Evolutionary conservation across 2,113 vertebrate genomes (phyloP).

Genomic region (Epinephelus lanceolatus): DNA sequence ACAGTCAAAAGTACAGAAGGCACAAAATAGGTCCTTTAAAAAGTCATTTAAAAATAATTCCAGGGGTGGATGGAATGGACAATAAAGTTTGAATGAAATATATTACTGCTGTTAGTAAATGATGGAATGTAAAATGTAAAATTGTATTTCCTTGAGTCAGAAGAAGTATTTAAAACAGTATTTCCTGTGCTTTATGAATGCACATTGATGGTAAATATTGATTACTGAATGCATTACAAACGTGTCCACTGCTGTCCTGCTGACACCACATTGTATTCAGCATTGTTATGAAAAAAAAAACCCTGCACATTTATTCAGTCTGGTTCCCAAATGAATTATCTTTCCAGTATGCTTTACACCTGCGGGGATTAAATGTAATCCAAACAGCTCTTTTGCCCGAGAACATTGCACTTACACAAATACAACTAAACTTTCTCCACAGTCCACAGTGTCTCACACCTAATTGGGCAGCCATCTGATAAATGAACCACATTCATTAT

Average conservation of each 20-base stretch:
- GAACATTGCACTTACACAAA: slow-evolving; percentile 36
- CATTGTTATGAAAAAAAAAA: not conserved
- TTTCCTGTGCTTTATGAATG: not conserved
- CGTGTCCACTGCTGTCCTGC: not conserved
- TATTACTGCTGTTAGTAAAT: not conserved
- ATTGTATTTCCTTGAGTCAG: not conserved
- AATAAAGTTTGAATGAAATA: not conserved
- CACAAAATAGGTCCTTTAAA: not conserved
- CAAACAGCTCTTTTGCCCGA: slow-evolving; percentile 1
- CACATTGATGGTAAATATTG: not conserved
- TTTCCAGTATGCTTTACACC: not conserved
- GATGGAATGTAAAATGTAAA: not conserved
- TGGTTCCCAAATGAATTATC: slow-evolving; percentile 9
- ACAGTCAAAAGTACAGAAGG: no score
- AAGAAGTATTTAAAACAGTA: not conserved
- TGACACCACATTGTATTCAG: not conserved
- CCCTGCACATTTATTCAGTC: not conserved
- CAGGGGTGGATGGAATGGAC: not conserved
- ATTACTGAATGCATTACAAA: not conserved
- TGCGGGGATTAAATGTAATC: slow-evolving; percentile 6
- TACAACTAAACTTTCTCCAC: slow-evolving; percentile 24
- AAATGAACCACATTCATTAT: slow-evolving; percentile 72
- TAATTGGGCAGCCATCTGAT: slow-evolving; percentile 64
- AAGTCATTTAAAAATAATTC: not conserved
- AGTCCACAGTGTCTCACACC: slow-evolving; percentile 43